Evolutionary conservation across 2,888 invertebrate genomes (phyloP), one percentile per base, ranked within the genome.

Genomic region (Apodemia zela): DNA sequence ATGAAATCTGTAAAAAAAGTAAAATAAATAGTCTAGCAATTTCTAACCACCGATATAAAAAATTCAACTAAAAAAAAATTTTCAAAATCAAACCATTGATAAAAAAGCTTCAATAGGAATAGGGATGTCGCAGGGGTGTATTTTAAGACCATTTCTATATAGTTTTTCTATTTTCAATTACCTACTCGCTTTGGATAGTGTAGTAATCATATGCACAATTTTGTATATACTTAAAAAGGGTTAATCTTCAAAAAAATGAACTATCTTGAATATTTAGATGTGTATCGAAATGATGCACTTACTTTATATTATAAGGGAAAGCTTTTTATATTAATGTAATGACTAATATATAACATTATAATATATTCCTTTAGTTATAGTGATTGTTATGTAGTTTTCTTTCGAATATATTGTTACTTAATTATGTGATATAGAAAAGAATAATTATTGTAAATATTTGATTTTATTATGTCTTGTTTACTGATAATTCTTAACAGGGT

Each of bases 371-470:
- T 54, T 57, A 57, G 54, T 15, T 29, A 15, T 29, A 57, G 15
- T 13, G 25, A 15, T 57, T 1, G 54, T 54, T 15, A 57, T 29
- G 54, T 15, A 25, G 15, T 15, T 57, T 29, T 57, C 8, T 25
- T 54, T 54, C 54, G n/a, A 57, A 57, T 57, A 57, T 57, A 15
- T 57, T 51, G n/a, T 57, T 57, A 57, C n/a, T 57, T 54, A 54
- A 54, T 54, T 57, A 29, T 57, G 29, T 57, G 57, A 57, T 57
- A n/a, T 57, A 57, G 54, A 25, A 15, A 21, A 54, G 6, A 54
- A 54, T 18, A 18, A 54, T 54, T 54, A 54, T 25, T 54, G 25
- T 54, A 25, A 25, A 57, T 57, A 57, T 8, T 57, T 15, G 11
- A 54, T 25, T 21, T 54, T 54, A 42, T 51, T 51, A 13, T 51